These are phyloP conservation scores for Zaprionus capensis DNA, from an alignment of 1,140 invertebrate species.

Conservation along the genomic window DNA sequence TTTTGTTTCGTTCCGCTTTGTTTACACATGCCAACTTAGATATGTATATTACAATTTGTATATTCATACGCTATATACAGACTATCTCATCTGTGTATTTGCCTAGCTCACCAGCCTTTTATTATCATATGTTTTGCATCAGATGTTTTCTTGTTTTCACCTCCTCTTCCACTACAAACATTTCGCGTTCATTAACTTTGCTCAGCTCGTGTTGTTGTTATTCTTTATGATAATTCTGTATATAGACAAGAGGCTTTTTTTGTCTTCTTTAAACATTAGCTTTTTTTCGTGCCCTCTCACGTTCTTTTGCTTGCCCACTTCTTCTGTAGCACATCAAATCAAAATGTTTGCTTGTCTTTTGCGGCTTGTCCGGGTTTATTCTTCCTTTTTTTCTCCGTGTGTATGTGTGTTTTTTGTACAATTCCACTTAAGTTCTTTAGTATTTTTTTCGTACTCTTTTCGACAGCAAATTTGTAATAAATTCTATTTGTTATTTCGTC, in stretches of 20 bases:
- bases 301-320: constrained; percentile 26
- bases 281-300: constrained; percentile 38
- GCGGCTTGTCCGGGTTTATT: constrained; percentile 8
- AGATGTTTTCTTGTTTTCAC: constrained; percentile 58
- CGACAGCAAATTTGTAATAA: constrained; percentile 73
- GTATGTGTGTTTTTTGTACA: neutral
- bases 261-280: constrained; percentile 7
- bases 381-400: constrained; percentile 46
- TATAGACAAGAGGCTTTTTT: constrained; percentile 37
- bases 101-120: constrained; percentile 18
- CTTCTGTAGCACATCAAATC: constrained; percentile 22
- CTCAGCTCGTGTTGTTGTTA: constrained; percentile 31
- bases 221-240: constrained; percentile 54
- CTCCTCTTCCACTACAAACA: constrained; percentile 46
- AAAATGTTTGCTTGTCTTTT: constrained; percentile 68
- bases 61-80: constrained; percentile 5
- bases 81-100: constrained; percentile 1
- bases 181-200: constrained; percentile 65
- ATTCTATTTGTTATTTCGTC: constrained; percentile 54
- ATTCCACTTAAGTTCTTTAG: constrained; percentile 60
- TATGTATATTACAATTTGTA: constrained; percentile 21
- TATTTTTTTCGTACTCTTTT: constrained; percentile 28
- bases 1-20: constrained; percentile 46
- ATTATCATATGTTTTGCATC: constrained; percentile 65
- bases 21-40: constrained; percentile 28